Conservation (phyloP, 2,113 vertebrate genomes). For the Gambusia affinis region DNA sequence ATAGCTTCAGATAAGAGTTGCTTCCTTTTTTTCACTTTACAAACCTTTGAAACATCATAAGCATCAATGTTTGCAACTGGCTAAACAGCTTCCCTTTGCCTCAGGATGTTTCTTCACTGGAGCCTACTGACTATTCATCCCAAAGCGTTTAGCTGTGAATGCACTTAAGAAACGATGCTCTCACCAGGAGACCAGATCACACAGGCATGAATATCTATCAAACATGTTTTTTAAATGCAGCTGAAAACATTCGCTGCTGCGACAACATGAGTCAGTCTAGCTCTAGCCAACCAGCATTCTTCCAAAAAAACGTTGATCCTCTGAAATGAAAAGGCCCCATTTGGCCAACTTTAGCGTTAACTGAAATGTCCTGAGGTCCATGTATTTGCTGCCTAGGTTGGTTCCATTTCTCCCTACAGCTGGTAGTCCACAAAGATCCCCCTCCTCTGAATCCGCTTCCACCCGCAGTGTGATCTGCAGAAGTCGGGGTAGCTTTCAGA, state of each 20-base stretch:
- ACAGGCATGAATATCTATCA: constrained; percentile 11
- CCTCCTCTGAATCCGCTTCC: constrained; percentile 33
- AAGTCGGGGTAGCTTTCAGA: constrained; percentile 12
- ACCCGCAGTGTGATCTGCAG: constrained; percentile 26
- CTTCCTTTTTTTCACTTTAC: neutral
- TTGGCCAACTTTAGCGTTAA: constrained; percentile 26
- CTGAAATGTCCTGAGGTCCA: constrained; percentile 44
- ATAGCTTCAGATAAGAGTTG: neutral
- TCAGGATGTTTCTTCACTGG: constrained; percentile 11
- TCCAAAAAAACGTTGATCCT: constrained; percentile 54
- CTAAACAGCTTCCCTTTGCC: constrained; percentile 21
- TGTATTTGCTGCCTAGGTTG: constrained; percentile 19
- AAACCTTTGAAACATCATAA: constrained; percentile 1
- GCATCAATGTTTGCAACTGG: neutral
- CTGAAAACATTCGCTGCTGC: constrained; percentile 12
- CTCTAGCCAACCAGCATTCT: constrained; percentile 17
- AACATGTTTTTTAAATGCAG: neutral
- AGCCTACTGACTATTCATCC: constrained; percentile 25
- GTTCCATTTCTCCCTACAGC: constrained; percentile 43
- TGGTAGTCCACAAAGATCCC: constrained; percentile 60
- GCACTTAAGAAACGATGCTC: constrained; percentile 44
- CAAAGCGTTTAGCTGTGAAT: constrained; percentile 20
- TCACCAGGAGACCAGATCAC: constrained; percentile 24
- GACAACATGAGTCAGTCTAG: neutral
- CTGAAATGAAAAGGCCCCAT: constrained; percentile 20